phyloP scores from a whole-genome alignment of 2,888 invertebrate genomes.

The Mactromeris polynyma region DNA sequence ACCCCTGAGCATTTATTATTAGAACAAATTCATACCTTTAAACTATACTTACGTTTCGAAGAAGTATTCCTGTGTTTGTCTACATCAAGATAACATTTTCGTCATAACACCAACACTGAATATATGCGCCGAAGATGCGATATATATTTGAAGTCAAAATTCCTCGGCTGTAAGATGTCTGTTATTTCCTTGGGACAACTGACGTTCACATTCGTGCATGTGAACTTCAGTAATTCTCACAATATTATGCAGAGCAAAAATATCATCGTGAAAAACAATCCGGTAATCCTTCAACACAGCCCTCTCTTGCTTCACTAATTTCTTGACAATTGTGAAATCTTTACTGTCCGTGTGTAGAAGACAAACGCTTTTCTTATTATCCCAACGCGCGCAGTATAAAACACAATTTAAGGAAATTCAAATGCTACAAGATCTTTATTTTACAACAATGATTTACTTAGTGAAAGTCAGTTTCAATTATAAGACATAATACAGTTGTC shows the following conservation, averaged over 20 bases:
- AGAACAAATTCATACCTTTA: neutral
- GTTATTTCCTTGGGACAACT: no score
- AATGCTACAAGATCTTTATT: neutral
- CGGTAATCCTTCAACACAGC: neutral
- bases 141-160: no score
- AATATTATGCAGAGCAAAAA: neutral
- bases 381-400: neutral
- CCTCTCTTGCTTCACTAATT: neutral
- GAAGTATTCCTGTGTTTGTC: neutral
- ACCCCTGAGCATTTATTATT: no score
- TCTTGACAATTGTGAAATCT: conserved; percentile 6
- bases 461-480: neutral
- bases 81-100: neutral
- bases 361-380: neutral
- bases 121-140: no score
- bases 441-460: neutral
- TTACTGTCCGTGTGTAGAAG: neutral
- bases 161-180: no score
- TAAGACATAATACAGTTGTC: neutral
- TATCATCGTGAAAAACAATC: neutral
- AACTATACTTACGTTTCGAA: neutral
- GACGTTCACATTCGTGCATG: neutral
- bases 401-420: neutral
- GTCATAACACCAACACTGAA: no score
- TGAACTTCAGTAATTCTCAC: neutral